Evolutionary conservation across 2,888 invertebrate genomes (phyloP).

Genomic region (Ashinkailepas kermadecensis): DNA sequence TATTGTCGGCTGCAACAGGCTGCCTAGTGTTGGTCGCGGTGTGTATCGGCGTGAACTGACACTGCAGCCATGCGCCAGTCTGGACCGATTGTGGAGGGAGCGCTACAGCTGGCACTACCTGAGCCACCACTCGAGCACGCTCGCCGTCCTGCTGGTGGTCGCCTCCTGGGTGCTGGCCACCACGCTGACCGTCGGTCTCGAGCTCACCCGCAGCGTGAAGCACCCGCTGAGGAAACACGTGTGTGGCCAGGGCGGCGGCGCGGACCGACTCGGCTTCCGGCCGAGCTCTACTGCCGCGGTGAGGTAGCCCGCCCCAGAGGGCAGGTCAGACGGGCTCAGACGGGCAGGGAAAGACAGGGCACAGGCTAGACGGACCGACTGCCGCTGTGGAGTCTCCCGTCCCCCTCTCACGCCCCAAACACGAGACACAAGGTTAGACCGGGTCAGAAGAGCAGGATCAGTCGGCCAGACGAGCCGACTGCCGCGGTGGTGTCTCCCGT

Average conservation of each 20-base stretch:
- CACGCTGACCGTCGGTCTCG: background rate
- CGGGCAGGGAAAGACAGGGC: no score
- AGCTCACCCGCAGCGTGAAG: background rate
- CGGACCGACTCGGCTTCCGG: background rate
- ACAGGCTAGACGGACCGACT: no score
- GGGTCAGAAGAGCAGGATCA: no score
- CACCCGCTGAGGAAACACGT: background rate
- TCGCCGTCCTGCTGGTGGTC: background rate
- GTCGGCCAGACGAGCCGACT: no score
- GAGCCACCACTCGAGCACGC: background rate
- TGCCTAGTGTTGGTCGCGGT: no score
- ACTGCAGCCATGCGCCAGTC: background rate
- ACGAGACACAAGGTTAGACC: no score
- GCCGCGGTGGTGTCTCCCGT: no score
- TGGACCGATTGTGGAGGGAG: background rate
- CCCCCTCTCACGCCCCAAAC: no score
- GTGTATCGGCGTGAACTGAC: no score
- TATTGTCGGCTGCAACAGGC: no score
- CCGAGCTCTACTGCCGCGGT: background rate
- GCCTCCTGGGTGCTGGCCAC: background rate
- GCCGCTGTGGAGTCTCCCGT: no score
- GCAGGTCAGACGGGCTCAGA: no score
- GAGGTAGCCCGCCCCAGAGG: background rate
- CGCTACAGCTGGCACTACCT: background rate
- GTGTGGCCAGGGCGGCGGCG: background rate